Percentiles rank a stretch among this genome's conserved stretches.
phyloP scores from a whole-genome alignment of 2,797 vertebrate genomes.

The Pyrocephalus nanus region DNA sequence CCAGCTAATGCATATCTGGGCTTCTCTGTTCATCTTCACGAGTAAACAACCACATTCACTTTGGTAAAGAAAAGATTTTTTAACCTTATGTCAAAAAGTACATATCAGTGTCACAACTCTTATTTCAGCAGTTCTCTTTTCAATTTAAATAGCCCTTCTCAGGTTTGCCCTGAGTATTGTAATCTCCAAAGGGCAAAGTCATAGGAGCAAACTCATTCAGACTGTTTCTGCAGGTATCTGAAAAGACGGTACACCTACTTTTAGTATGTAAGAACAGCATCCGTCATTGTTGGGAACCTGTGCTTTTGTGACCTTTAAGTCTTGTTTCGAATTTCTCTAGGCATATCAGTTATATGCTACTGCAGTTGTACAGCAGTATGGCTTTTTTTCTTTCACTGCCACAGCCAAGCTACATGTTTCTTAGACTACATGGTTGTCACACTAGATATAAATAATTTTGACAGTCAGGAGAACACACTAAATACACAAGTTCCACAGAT shows the following conservation, averaged over 20 bases:
- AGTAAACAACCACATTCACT: not conserved
- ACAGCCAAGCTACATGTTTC: not conserved
- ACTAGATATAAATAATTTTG: slow-evolving; percentile 64
- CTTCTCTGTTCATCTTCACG: not conserved
- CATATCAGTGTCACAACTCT: not conserved
- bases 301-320: slow-evolving; percentile 11
- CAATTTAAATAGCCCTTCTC: not conserved
- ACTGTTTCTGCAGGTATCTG: not conserved
- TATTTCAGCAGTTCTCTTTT: not conserved
- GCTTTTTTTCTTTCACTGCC: not conserved
- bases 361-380: not conserved
- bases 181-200: not conserved
- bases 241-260: not conserved
- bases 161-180: not conserved
- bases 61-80: not conserved
- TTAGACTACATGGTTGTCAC: slow-evolving; percentile 1
- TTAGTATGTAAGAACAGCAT: not conserved
- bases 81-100: not conserved
- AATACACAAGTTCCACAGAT: slow-evolving; percentile 57
- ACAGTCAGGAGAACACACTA: slow-evolving; percentile 42
- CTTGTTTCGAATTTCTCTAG: slow-evolving; percentile 26
- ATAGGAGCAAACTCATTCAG: not conserved
- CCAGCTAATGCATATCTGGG: not conserved
- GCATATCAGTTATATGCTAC: slow-evolving; percentile 24
- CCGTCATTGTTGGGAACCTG: not conserved